Evolutionary conservation across 2,888 invertebrate genomes (phyloP).

Genomic region (Lasioglossum leucozonium): DNA sequence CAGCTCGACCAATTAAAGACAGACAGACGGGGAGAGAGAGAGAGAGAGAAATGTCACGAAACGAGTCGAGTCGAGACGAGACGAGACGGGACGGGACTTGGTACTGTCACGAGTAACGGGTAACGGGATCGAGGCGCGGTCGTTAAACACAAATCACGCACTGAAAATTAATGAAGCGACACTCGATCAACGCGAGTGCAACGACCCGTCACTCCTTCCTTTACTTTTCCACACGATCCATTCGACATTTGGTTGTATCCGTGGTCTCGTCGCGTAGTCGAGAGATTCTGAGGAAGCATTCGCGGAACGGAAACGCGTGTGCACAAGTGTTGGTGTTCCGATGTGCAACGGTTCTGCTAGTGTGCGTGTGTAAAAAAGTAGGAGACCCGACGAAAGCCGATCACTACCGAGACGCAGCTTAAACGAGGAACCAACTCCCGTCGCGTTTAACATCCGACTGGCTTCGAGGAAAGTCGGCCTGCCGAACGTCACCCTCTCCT

Average conservation of each 20-base stretch:
- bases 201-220: conserved; percentile 52
- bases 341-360: conserved; percentile 15
- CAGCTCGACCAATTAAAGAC: not conserved
- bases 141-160: conserved; percentile 54
- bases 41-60: not conserved
- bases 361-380: conserved; percentile 3
- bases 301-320: conserved; percentile 6
- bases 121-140: conserved; percentile 64
- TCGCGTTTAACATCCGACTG: conserved; percentile 75
- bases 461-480: conserved; percentile 65
- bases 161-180: conserved; percentile 56
- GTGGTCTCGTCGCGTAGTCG: not conserved
- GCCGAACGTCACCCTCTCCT: conserved; percentile 50
- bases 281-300: not conserved
- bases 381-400: conserved; percentile 59
- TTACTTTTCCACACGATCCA: not conserved
- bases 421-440: conserved; percentile 42
- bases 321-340: not conserved
- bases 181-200: conserved; percentile 52
- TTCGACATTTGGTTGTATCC: not conserved
- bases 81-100: not conserved
- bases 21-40: too few species aligned
- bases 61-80: not conserved
- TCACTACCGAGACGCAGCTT: conserved; percentile 56
- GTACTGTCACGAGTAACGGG: conserved; percentile 60